phyloP scores from a whole-genome alignment of 2,797 vertebrate species.

The Acrossocheilus wenchowensis region DNA sequence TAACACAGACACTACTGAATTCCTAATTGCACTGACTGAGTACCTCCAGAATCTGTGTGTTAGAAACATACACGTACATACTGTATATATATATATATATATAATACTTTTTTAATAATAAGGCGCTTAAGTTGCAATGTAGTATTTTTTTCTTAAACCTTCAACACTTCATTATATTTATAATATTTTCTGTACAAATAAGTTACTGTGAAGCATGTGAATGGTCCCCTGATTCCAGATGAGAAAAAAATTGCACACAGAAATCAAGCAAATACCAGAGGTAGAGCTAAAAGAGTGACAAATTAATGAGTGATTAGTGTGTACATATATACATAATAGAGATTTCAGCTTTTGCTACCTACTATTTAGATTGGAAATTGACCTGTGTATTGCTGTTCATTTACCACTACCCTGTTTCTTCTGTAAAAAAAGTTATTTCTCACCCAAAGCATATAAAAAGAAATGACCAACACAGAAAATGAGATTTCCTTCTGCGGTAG shows the following conservation, averaged over 20 bases:
- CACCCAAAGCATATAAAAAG: neutral
- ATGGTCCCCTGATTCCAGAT: conserved; percentile 49
- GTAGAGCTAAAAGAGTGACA: conserved; percentile 49
- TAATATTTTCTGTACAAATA: conserved; percentile 57
- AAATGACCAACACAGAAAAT: neutral
- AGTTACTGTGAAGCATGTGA: conserved; percentile 48
- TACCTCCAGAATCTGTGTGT: neutral
- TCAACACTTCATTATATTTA: conserved; percentile 40
- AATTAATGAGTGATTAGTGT: neutral
- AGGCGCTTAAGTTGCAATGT: conserved; percentile 52
- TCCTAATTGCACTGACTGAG: neutral
- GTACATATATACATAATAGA: conserved; percentile 23
- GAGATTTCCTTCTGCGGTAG: neutral
- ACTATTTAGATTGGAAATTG: neutral
- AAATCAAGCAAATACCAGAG: conserved; percentile 41
- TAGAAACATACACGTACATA: conserved; percentile 15
- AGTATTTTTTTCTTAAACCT: conserved; percentile 27
- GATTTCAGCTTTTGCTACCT: conserved; percentile 1
- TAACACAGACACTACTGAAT: neutral
- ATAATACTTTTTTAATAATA: conserved; percentile 29
- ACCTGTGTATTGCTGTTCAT: neutral
- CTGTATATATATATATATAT: neutral
- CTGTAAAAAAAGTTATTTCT: neutral
- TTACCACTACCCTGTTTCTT: neutral
- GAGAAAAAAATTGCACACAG: neutral